Evolutionary conservation across 2,888 invertebrate species (phyloP), one percentile per base, ranked within the genome.

Genomic region (Gastracanthus pulcherrimus): DNA sequence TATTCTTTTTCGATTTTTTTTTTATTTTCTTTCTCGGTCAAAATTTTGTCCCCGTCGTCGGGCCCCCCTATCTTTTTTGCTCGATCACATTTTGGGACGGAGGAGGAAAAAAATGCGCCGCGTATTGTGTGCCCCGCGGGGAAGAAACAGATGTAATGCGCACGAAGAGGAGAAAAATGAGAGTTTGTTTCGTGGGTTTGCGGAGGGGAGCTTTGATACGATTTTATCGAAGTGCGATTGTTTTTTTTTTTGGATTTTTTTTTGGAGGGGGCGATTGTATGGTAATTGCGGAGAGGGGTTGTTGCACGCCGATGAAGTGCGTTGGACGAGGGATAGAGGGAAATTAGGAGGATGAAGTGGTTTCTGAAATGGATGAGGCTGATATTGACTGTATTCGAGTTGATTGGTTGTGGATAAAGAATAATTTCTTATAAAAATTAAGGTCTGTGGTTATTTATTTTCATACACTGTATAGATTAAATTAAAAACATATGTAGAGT

Each of bases 201-300:
- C 19, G 55, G 19, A 23, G 23, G 60, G 31, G 13, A 31, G 31
- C 60, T 45, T 60, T 60, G 13, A 31, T 31, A 60, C 31, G 60
- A 60, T 60, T 60, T 60, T 60, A 60, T 60, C 60, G 60, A 60
- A 60, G 5, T 60, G 26, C 60, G 60, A 60, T 60, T 60, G 60
- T 60, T 31, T 60, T 60, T 60, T n/a, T n/a, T n/a, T n/a, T n/a
- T n/a, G 9, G 60, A 60, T 31, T 29, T 29, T 60, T 60, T 58
- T 60, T 45, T 4, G 26, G 13, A 5, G 26, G 13, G 11, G 13
- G 13, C 60, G 60, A 60, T 60, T 60, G 60, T 60, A 60, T 60
- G 60, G 60, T 60, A 60, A 60, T 45, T 3, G 45, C 5, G 7
- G 13, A n/a, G n/a, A n/a, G 45, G 45, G 45, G 45, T 45, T 45